Percentiles rank a stretch among this genome's conserved stretches.
Evolutionary conservation across 2,888 invertebrate genomes (phyloP).

Genomic region (Ceratothoa steindachneri): DNA sequence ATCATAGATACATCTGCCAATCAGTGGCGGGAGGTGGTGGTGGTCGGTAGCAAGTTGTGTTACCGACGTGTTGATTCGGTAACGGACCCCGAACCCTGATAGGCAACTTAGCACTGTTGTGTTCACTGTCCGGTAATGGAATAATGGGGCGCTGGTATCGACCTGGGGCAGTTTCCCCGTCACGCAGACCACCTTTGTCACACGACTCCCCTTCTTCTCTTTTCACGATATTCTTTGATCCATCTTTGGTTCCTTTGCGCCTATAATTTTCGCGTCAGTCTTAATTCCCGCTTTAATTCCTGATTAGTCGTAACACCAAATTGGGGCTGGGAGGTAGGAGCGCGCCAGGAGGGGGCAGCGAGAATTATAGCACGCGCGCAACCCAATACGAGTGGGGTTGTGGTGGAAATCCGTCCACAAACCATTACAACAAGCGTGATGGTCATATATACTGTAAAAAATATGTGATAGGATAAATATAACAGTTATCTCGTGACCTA

Average conservation of each 20-base stretch:
- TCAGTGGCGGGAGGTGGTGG: slow-evolving; percentile 41
- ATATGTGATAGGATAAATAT: too few relatives aligned
- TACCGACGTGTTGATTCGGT: slow-evolving; percentile 47
- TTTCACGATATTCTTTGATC: neutral
- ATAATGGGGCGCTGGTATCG: slow-evolving; percentile 46
- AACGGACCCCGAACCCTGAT: slow-evolving; percentile 43
- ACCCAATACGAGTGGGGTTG: too few relatives aligned
- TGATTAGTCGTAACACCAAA: slow-evolving; percentile 5
- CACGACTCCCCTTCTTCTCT: neutral
- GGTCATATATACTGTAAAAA: too few relatives aligned
- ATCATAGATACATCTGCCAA: slow-evolving; percentile 43
- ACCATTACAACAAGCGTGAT: too few relatives aligned
- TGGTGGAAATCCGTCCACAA: too few relatives aligned
- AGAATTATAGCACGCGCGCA: too few relatives aligned
- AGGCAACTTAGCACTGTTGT: slow-evolving; percentile 45
- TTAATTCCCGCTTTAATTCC: neutral
- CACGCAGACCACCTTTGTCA: slow-evolving; percentile 4
- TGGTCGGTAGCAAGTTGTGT: slow-evolving; percentile 42
- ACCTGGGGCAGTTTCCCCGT: slow-evolving; percentile 14
- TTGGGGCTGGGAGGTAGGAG: too few relatives aligned
- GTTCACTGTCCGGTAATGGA: slow-evolving; percentile 42
- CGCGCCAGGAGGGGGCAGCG: too few relatives aligned
- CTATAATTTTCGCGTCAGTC: slow-evolving; percentile 3
- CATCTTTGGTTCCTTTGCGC: neutral
- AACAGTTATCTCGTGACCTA: too few relatives aligned